phyloP scores from a whole-genome alignment of 2,888 invertebrate genomes.

The Tetheella fluctuosa region DNA sequence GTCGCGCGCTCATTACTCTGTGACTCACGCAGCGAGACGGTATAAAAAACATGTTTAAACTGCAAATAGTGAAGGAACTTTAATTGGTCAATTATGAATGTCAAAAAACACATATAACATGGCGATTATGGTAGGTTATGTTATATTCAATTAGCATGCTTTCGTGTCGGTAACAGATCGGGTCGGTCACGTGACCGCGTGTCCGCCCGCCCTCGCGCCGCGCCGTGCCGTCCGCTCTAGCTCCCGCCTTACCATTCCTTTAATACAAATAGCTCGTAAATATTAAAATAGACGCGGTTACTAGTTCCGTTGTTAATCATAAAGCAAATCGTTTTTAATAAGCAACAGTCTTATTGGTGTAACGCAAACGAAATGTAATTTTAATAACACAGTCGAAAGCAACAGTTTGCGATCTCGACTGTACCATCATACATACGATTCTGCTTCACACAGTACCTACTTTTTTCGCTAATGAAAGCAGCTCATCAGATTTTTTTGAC shows the following conservation, averaged over 20 bases:
- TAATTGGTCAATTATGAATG: conserved; percentile 61
- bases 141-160: conserved; percentile 56
- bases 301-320: conserved; percentile 48
- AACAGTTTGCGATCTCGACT: conserved; percentile 3
- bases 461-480: conserved; percentile 14
- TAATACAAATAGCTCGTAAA: conserved; percentile 62
- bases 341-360: conserved; percentile 21
- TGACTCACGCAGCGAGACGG: conserved; percentile 39
- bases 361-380: conserved; percentile 8
- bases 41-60: conserved; percentile 51
- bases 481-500: conserved; percentile 12
- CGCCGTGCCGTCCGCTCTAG: neutral
- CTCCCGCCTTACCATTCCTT: conserved; percentile 41
- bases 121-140: conserved; percentile 44
- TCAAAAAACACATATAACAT: conserved; percentile 46
- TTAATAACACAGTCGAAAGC: conserved; percentile 7
- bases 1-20: conserved; percentile 49
- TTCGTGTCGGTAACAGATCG: conserved; percentile 46
- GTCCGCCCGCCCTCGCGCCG: conserved; percentile 3
- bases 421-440: conserved; percentile 7
- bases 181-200: conserved; percentile 46
- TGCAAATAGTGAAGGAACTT: conserved; percentile 45
- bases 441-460: conserved; percentile 6
- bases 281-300: conserved; percentile 51
- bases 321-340: conserved; percentile 38